Conservation (phyloP, 2,888 invertebrate species). For the Tuberolachnus salignus region DNA sequence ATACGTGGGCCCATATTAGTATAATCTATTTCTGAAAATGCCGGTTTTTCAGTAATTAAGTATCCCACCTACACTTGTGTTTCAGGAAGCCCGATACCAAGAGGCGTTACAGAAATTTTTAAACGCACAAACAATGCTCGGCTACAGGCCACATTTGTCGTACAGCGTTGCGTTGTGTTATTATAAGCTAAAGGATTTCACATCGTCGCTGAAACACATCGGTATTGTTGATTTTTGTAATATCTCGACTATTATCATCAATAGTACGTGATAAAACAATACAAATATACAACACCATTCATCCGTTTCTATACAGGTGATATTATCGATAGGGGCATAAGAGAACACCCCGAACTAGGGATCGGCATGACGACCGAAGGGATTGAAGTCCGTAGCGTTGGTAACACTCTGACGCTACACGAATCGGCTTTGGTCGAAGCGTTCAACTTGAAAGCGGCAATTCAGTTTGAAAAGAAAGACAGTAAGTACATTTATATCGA, state of each 20-base stretch:
- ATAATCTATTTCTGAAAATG: too few species aligned
- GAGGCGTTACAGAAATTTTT: slow-evolving; percentile 90
- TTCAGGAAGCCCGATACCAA: slow-evolving; percentile 81
- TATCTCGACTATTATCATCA: too few species aligned
- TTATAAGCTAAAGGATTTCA: slow-evolving; percentile 91
- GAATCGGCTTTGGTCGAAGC: slow-evolving; percentile 97
- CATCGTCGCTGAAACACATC: slow-evolving; percentile 90
- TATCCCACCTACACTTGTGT: too few species aligned
- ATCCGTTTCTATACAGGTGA: slow-evolving; percentile 66
- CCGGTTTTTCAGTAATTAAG: too few species aligned
- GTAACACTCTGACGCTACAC: slow-evolving; percentile 90
- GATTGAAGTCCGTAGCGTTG: slow-evolving; percentile 91
- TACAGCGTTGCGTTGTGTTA: slow-evolving; percentile 96
- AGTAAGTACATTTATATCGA: slow-evolving; percentile 67
- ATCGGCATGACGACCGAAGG: slow-evolving; percentile 97
- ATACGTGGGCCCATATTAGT: too few species aligned
- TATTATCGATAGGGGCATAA: slow-evolving; percentile 93
- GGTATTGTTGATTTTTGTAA: slow-evolving; percentile 65
- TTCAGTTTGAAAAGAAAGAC: slow-evolving; percentile 92
- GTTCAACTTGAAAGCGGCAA: slow-evolving; percentile 97
- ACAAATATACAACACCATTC: neutral
- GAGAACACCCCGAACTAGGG: slow-evolving; percentile 95
- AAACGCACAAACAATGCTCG: slow-evolving; percentile 83
- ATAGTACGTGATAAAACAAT: neutral
- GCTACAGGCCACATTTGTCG: slow-evolving; percentile 88